phyloP scores from a whole-genome alignment of 2,113 vertebrate species.

The Gobio gobio region DNA sequence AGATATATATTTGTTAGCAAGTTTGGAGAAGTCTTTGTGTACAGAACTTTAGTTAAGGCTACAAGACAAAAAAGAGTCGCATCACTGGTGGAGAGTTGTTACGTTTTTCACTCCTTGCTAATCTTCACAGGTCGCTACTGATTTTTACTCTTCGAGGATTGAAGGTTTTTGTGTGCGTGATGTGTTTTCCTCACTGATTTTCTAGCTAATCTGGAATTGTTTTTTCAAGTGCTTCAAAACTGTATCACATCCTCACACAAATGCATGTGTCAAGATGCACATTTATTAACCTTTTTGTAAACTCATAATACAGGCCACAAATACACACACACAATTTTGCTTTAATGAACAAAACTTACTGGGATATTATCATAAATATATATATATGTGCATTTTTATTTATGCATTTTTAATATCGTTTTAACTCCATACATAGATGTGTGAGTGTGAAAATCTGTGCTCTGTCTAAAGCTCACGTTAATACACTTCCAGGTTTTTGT shows the following conservation, averaged over 20 bases:
- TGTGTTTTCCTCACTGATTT: not conserved
- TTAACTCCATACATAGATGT: not conserved
- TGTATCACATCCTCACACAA: not conserved
- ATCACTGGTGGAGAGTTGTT: conserved; percentile 19
- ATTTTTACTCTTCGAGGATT: not conserved
- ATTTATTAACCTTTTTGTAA: not conserved
- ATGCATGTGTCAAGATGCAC: not conserved
- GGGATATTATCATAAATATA: not conserved
- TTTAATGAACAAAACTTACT: not conserved
- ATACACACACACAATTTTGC: not conserved
- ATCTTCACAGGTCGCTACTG: not conserved
- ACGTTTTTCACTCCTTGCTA: not conserved
- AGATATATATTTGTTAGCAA: not conserved
- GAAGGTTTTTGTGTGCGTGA: not conserved
- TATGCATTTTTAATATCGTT: not conserved
- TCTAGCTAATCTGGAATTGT: not conserved
- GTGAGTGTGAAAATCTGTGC: not conserved
- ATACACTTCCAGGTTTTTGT: conserved; percentile 15
- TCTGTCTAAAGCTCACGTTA: not conserved
- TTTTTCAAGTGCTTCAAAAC: conserved; percentile 1
- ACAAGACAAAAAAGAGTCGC: conserved; percentile 6
- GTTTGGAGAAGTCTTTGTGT: not conserved
- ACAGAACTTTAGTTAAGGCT: not conserved
- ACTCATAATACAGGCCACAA: not conserved
- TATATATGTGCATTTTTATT: not conserved